Base-by-base conservation (phyloP, 2,113 vertebrate species). In the Festucalex cinctus region DNA sequence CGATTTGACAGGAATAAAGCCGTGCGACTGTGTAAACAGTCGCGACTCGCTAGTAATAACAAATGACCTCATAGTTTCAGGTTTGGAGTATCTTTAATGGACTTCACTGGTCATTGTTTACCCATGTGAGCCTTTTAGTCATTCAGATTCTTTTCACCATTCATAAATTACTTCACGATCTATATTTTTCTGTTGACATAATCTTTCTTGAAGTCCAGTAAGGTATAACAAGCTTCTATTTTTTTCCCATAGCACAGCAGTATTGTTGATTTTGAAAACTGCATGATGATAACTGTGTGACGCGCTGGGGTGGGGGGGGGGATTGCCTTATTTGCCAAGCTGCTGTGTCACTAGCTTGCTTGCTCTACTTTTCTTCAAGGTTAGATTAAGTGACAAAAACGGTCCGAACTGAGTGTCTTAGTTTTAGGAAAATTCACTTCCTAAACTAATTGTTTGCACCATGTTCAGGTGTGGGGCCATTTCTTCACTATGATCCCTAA, bases 1-100 rank as follows among this genome's bases (percentile, higher is more conserved):
- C 74, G 79, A 82, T 86, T 85, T 83, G 85, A 89, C 86, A 82
- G 74, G 63, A 84, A 82, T 81, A 83, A 85, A 69, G 81, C 71
- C 24, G 51, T 26, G 65, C 6, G 66, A 80, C 77, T 75, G 69
- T 80, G 76, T 75, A 70, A 76, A 67, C 76, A 68, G 60, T 44
- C 60, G n/a, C n/a, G n/a, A n/a, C n/a, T n/a, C n/a, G 59, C 71
- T 73, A 73, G 61, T 58, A 79, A 82, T 73, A 89, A 88, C 82
- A 81, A 70, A 83, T 83, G 43, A 86, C 77, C 77, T 88, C 77
- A 87, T 71, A 32, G 67, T 74, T 76, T 36, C 39, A 37, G 24
- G 17, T 67, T 57, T 66, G 28, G 49, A 66, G 49, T 3, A 28
- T 69, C 46, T 12, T 39, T 58, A 16, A 69, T 53, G 53, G 65